phyloP scores from a whole-genome alignment of 2,797 vertebrate species.

The Leptodactylus fallax region DNA sequence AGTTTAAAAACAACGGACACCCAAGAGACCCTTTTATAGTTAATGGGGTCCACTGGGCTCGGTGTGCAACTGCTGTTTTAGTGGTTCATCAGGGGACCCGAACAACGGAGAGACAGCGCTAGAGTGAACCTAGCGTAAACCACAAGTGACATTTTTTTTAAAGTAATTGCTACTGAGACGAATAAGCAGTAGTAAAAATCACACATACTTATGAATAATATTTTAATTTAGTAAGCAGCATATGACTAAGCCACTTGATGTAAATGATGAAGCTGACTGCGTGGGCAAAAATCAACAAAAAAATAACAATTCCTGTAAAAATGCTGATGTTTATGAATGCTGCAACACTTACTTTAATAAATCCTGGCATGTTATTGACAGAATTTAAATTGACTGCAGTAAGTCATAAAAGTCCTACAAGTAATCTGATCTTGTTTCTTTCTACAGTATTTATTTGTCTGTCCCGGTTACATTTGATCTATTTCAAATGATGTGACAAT shows the following conservation, averaged over 20 bases:
- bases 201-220: not conserved
- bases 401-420: conserved; percentile 43
- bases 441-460: not conserved
- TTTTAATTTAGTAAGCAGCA: not conserved
- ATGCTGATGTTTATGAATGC: conserved; percentile 3
- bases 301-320: not conserved
- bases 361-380: conserved; percentile 26
- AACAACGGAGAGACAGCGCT: no score
- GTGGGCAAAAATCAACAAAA: not conserved
- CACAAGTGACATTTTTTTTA: no score
- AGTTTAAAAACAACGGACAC: no score
- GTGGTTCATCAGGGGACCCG: no score
- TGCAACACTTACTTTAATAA: not conserved
- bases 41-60: no score
- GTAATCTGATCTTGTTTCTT: conserved; percentile 10
- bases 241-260: conserved; percentile 14
- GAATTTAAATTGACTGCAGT: conserved; percentile 5
- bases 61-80: no score
- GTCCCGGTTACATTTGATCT: conserved; percentile 18
- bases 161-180: no score
- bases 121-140: no score
- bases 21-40: no score
- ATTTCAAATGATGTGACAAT: not conserved
- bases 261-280: not conserved
- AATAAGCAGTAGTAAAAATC: not conserved